Percentiles rank a stretch among this genome's conserved stretches.
phyloP scores from a whole-genome alignment of 2,797 vertebrate species.

The Alauda arvensis region DNA sequence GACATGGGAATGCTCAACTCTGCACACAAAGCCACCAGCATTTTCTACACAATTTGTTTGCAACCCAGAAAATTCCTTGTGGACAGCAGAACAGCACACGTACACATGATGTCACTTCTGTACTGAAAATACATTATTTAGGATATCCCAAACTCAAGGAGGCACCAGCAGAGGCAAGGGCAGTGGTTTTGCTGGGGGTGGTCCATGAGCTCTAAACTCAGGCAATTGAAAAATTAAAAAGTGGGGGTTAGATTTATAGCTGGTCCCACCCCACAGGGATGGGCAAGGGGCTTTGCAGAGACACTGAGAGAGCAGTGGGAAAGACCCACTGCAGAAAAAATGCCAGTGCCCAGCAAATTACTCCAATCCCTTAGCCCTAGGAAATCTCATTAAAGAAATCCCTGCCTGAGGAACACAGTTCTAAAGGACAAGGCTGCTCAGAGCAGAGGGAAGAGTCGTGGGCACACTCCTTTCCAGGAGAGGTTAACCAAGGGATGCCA shows the following conservation, averaged over 20 bases:
- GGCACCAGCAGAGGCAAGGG: not conserved
- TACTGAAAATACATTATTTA: not conserved
- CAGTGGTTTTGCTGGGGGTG: not conserved
- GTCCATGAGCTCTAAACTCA: not conserved
- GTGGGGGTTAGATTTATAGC: not conserved
- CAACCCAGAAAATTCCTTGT: not conserved
- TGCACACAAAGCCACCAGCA: not conserved
- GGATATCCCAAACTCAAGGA: not conserved
- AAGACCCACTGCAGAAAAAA: not conserved
- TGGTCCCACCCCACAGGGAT: not conserved
- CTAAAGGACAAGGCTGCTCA: not conserved
- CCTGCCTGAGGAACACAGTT: not conserved
- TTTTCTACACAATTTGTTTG: not conserved
- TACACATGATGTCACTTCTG: too few relatives aligned
- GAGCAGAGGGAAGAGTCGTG: not conserved
- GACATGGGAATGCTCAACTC: not conserved
- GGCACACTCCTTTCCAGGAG: not conserved
- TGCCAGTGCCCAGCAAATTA: not conserved
- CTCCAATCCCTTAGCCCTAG: not conserved
- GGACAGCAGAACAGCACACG: not conserved
- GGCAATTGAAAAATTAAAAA: not conserved
- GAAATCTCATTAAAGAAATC: conserved; percentile 39
- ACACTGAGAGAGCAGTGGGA: not conserved
- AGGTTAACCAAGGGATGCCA: not conserved
- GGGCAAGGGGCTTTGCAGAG: rapidly evolving